Percentiles rank a stretch among this genome's conserved stretches.
Conservation (phyloP, 2,888 invertebrate genomes). For the Pristionchus fissidentatus region DNA sequence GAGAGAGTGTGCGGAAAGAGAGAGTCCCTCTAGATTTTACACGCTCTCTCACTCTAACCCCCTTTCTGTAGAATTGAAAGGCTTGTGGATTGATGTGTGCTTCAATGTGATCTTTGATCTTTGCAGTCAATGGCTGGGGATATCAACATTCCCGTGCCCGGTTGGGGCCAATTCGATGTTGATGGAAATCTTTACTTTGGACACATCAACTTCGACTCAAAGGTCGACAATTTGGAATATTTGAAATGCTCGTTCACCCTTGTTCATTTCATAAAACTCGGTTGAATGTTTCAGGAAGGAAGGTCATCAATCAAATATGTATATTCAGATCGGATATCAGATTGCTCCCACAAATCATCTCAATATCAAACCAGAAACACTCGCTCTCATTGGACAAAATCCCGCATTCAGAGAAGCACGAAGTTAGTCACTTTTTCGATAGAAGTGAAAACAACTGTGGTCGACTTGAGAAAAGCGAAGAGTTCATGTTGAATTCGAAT, state of each 20-base stretch:
- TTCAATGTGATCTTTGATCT: conserved; percentile 24
- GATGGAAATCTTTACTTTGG: conserved; percentile 68
- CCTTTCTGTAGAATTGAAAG: background rate
- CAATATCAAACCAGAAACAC: conserved; percentile 68
- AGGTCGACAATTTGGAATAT: conserved; percentile 47
- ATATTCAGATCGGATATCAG: conserved; percentile 66
- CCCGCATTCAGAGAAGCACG: conserved; percentile 69
- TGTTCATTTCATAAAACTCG: background rate
- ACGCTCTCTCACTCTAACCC: too few species aligned
- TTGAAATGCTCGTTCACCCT: too few species aligned
- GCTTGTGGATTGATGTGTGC: too few species aligned
- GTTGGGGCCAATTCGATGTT: conserved; percentile 73
- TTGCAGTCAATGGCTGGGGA: conserved; percentile 69
- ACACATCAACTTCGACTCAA: conserved; percentile 63
- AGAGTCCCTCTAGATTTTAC: too few species aligned
- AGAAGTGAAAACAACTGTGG: too few species aligned
- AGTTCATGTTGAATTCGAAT: too few species aligned
- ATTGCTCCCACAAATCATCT: conserved; percentile 68
- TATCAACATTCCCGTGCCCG: conserved; percentile 70
- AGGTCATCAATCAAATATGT: conserved; percentile 5
- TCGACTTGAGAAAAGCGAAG: background rate
- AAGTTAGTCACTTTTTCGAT: conserved; percentile 54
- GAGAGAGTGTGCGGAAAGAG: too few species aligned
- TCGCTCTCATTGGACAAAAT: conserved; percentile 67
- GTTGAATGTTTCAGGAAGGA: too few species aligned